A percentile compares a stretch with the other conserved stretches of the same genome.
phyloP scores from a whole-genome alignment of 2,113 vertebrate species.

The Piprites chloris region DNA sequence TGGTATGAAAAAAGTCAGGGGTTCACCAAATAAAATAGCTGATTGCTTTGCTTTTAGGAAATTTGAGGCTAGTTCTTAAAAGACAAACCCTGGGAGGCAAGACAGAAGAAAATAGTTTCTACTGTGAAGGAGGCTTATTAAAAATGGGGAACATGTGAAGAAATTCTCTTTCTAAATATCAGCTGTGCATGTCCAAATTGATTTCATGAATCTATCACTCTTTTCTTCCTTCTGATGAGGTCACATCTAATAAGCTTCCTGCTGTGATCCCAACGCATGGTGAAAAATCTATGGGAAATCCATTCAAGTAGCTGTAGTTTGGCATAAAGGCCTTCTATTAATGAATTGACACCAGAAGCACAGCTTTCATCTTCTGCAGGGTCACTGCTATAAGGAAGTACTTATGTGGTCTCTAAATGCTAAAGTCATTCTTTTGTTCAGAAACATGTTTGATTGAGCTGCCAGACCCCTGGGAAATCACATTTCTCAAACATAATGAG shows the following conservation, averaged over 20 bases:
- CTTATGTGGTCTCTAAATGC: background rate
- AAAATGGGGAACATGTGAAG: background rate
- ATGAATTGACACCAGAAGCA: conserved; percentile 14
- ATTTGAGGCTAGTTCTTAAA: background rate
- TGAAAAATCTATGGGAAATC: conserved; percentile 50
- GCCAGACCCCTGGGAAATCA: conserved; percentile 21
- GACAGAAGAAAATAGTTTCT: background rate
- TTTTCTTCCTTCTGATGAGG: conserved; percentile 14
- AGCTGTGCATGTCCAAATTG: conserved; percentile 30
- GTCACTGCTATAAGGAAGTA: conserved; percentile 10
- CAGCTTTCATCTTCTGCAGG: conserved; percentile 9
- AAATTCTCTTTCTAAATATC: conserved; percentile 34
- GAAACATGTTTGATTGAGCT: background rate
- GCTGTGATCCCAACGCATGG: conserved; percentile 32
- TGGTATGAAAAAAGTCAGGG: background rate
- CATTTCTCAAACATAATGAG: background rate
- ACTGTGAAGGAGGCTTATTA: background rate
- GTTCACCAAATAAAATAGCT: background rate
- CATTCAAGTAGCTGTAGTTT: conserved; percentile 26
- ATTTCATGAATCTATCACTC: conserved; percentile 44
- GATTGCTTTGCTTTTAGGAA: background rate
- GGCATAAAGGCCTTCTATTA: conserved; percentile 53
- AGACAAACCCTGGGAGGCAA: background rate
- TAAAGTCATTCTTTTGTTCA: background rate
- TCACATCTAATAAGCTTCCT: conserved; percentile 51